Evolutionary conservation across 2,888 invertebrate genomes (phyloP), one percentile per base, ranked within the genome.

Genomic region (Capitulum mitella): DNA sequence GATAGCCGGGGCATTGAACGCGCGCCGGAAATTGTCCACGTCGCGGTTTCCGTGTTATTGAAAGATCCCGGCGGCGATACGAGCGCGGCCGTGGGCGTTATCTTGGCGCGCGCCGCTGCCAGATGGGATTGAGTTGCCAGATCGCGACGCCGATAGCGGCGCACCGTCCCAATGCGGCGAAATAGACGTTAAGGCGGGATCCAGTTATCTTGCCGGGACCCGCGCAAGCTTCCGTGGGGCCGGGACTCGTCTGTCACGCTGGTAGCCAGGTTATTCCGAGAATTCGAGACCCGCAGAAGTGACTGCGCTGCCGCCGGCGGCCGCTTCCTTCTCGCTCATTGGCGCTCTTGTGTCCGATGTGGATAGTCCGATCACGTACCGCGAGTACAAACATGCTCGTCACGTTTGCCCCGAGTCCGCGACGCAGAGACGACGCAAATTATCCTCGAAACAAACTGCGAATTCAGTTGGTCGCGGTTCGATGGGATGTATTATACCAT

Each of bases 111-210:
- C 70, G 34, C 70, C 2, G 70, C 70, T 70, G 70, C 70, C 70
- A 70, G 70, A 70, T 70, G 70, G 70, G 70, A 70, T 70, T 70
- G 70, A 40, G 70, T 70, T 70, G 37, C 70, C 70, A 70, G 70
- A 70, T 70, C 37, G 70, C 26, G 37, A 16, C 26, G 70, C 26
- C 70, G 70, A 70, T 70, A 70, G 70, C 26, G 70, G 19, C 70
- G 70, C 70, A 26, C 29, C 0, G 29, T 26, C 40, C 3, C 12
- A 40, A 22, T 3, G 70, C 22, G 34, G 70, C 19, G 29, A n/a
- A 64, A 64, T 64, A 14, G 34, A 14, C 64, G 64, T n/a, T 10
- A 1, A 6, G 6, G 58, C 58, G 58, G n/a, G 58, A 26, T 29
- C 29, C n/a, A 8, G 58, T 29, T 58, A 58, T 58, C 58, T 5